Evolutionary conservation across 1,140 invertebrate species (phyloP).

Genomic region (Dendroctonus ponderosae): DNA sequence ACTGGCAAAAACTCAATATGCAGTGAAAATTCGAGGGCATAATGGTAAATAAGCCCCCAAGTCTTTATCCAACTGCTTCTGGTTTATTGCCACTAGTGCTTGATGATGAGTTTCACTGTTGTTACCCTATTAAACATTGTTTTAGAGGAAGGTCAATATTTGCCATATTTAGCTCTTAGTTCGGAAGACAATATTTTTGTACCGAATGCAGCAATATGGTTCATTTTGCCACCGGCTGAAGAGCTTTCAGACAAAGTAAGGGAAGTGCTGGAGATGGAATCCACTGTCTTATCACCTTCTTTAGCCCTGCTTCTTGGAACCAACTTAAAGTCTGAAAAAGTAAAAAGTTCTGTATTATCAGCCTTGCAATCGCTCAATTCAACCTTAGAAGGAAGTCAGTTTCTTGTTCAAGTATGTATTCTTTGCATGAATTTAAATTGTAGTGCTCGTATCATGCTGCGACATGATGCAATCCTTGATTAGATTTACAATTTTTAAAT

Average conservation of each 20-base stretch:
- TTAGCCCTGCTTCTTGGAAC: conserved; percentile 52
- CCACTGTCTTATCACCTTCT: conserved; percentile 63
- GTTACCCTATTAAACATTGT: conserved; percentile 35
- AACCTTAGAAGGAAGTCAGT: conserved; percentile 29
- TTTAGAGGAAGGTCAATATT: conserved; percentile 42
- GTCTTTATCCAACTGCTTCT: neutral
- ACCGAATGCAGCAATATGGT: conserved; percentile 57
- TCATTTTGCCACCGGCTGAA: conserved; percentile 51
- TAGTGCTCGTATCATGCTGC: conserved; percentile 16
- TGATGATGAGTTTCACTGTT: neutral
- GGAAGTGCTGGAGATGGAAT: conserved; percentile 76
- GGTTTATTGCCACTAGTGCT: neutral
- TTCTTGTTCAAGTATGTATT: conserved; percentile 36
- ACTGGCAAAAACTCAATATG: conserved; percentile 57
- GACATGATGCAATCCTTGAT: too few relatives aligned
- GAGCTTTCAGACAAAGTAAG: conserved; percentile 52
- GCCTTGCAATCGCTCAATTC: conserved; percentile 53
- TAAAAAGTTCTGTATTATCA: conserved; percentile 52
- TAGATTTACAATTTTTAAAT: too few relatives aligned
- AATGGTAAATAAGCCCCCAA: conserved; percentile 12
- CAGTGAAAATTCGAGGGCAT: conserved; percentile 52
- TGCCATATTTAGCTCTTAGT: conserved; percentile 56
- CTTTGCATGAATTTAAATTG: neutral
- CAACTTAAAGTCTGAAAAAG: conserved; percentile 53
- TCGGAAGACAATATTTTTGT: conserved; percentile 56